These are phyloP conservation scores for Chelonus insularis DNA, from an alignment of 1,140 invertebrate species.

Conservation along the genomic window DNA sequence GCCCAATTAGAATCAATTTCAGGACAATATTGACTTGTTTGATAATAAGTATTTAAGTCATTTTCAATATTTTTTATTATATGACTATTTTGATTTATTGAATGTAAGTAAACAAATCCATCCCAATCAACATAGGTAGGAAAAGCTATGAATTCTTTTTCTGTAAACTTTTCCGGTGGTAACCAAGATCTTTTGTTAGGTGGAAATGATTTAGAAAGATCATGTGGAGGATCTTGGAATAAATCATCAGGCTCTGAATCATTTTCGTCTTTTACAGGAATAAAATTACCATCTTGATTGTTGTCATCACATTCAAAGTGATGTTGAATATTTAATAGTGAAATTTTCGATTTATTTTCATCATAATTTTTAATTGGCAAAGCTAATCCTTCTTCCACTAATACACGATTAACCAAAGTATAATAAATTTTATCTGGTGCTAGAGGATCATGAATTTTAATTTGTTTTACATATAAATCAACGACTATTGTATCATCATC, in stretches of 20 bases:
- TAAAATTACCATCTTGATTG: too few relatives aligned
- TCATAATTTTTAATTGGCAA: constrained; percentile 57
- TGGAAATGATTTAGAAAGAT: too few relatives aligned
- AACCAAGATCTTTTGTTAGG: too few relatives aligned
- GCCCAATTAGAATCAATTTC: not conserved
- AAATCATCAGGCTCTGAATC: too few relatives aligned
- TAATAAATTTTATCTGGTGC: constrained; percentile 60
- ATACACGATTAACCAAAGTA: constrained; percentile 59
- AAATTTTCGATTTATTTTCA: constrained; percentile 59
- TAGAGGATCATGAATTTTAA: constrained; percentile 52
- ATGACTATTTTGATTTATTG: constrained; percentile 1
- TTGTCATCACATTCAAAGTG: too few relatives aligned
- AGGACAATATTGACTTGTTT: not conserved
- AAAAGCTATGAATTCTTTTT: too few relatives aligned
- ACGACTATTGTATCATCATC: too few relatives aligned
- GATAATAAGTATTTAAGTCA: not conserved
- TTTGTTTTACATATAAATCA: too few relatives aligned
- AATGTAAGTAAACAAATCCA: constrained; percentile 62
- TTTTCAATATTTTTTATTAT: not conserved
- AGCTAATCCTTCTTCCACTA: constrained; percentile 61
- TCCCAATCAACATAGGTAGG: constrained; percentile 63
- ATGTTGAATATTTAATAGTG: too few relatives aligned
- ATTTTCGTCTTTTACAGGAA: too few relatives aligned
- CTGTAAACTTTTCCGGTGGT: too few relatives aligned
- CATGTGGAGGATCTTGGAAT: too few relatives aligned